Conservation (phyloP, 2,113 vertebrate species). For the Actinemys pallida region DNA sequence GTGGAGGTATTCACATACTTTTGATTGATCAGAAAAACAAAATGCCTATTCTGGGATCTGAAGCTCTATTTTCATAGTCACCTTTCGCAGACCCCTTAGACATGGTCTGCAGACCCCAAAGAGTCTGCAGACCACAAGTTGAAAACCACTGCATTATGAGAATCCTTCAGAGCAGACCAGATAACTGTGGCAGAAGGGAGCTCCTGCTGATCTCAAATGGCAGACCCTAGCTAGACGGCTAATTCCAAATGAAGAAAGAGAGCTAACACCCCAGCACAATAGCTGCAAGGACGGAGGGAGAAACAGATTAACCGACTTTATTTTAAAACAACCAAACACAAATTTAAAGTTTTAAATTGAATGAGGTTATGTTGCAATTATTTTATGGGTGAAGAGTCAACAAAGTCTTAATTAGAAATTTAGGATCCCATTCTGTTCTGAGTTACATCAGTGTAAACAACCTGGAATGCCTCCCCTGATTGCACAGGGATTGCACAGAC, state of each 20-base stretch:
- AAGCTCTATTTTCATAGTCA: too few relatives aligned
- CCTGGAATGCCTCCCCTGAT: conserved; percentile 19
- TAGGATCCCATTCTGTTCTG: conserved; percentile 10
- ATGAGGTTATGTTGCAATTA: background rate
- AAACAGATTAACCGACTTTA: background rate
- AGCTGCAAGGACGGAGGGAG: background rate
- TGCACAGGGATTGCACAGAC: conserved; percentile 22
- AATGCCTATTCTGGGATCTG: too few relatives aligned
- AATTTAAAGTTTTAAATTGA: background rate
- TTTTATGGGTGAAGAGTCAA: conserved; percentile 9
- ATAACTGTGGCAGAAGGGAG: background rate
- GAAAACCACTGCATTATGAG: background rate
- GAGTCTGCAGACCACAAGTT: too few relatives aligned
- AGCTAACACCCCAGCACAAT: background rate
- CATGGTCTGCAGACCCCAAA: too few relatives aligned
- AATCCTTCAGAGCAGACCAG: background rate
- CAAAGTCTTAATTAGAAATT: conserved; percentile 36
- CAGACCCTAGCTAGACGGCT: background rate
- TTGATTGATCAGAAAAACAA: too few relatives aligned
- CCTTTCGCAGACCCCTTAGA: too few relatives aligned
- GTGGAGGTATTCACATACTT: too few relatives aligned
- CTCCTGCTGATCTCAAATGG: background rate
- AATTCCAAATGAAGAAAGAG: background rate
- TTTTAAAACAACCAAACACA: background rate
- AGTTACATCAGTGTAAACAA: background rate